Conservation (phyloP, 2,797 vertebrate species). For the Loriculus beryllinus region DNA sequence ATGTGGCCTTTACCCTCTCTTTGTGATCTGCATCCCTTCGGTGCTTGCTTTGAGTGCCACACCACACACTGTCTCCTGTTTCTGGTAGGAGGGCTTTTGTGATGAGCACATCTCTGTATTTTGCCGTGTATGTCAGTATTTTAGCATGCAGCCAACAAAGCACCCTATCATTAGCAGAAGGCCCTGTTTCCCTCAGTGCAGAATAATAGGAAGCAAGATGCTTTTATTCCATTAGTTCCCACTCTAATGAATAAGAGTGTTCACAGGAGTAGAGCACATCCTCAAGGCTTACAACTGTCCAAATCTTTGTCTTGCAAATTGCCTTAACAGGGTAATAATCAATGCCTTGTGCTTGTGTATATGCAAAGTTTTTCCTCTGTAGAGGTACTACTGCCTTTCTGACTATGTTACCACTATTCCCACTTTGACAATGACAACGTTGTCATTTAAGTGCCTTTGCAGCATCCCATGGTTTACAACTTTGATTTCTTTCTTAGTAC, state of each 20-base stretch:
- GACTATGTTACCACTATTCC: not conserved
- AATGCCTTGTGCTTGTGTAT: not conserved
- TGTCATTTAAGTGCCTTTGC: not conserved
- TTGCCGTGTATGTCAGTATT: not conserved
- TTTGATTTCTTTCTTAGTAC: not conserved
- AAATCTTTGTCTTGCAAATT: not conserved
- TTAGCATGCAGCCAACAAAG: not conserved
- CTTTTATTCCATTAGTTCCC: not conserved
- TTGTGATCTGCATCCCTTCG: fast-evolving
- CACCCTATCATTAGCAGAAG: not conserved
- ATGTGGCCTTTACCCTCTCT: fast-evolving
- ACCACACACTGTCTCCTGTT: not conserved
- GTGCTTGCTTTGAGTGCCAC: not conserved
- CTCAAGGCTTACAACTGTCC: not conserved
- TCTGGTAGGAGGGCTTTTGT: not conserved
- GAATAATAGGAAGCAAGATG: not conserved
- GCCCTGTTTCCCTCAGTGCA: not conserved
- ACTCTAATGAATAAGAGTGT: not conserved
- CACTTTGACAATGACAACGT: not conserved
- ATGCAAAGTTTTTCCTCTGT: not conserved
- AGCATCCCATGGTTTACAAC: not conserved
- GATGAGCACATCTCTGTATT: not conserved
- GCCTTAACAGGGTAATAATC: not conserved
- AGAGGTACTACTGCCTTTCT: not conserved
- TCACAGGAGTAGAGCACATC: not conserved